Base-by-base conservation (phyloP, 2,113 vertebrate species). In the Phalacrocorax brasilianus region DNA sequence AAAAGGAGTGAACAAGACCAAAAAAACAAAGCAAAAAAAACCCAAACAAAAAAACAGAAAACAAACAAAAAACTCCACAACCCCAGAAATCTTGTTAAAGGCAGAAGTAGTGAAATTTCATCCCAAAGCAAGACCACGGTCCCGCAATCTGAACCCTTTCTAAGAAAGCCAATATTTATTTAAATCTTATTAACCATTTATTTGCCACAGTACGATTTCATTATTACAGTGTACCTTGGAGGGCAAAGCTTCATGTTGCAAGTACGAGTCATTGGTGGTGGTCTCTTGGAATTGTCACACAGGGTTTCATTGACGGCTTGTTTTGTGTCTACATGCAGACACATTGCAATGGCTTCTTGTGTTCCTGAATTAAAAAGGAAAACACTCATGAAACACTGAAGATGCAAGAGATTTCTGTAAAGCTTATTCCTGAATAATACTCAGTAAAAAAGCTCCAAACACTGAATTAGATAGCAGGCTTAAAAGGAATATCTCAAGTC, bases 231-330 rank as follows among this genome's bases (percentile, higher is more conserved):
- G 5, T 97, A 99, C 99, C 99, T 99, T 2, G 98, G 97, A 2
- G 98, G 99, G 61, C 99, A 99, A 28, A 98, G 98, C 45, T 98
- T 96, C 0, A 47, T 97, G 91, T 98, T 98, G 97, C 99, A 99
- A 79, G 97, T 91, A 86, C 97, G 98, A 44, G 97, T 96, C 98
- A 99, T 99, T 2, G 95, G 95, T 2, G 98, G 98, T 1, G 98
- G 99, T 23, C 96, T 98, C 95, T 98, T 98, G 93, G 97, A 95
- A 5, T 1, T 53, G 61, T 99, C 98, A 30, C 99, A 99, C 72
- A 98, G 85, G 32, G 92, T 95, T 65, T 99, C 98, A 1, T 98
- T 98, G 86, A 98, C 98, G 0, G 95, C 96, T 89, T 98, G 97
- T 17, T 98, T 97, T 24, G 95, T 98, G 91, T 97, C 97, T 5